Evolutionary conservation across 2,797 vertebrate genomes (phyloP).

Genomic region (Alosa sapidissima): DNA sequence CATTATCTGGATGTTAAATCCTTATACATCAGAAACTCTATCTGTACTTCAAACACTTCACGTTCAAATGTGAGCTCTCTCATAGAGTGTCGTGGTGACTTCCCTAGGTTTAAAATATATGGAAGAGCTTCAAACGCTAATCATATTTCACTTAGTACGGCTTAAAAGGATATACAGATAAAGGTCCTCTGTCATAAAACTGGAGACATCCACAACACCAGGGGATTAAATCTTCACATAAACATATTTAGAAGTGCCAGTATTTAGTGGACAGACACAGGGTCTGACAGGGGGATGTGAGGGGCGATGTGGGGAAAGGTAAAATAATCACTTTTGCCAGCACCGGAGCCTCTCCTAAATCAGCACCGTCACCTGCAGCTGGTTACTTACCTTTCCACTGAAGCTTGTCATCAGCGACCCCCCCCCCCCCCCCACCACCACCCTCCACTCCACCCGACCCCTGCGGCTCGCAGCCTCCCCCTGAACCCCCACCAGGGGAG

Average conservation of each 20-base stretch:
- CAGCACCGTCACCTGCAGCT: conserved; percentile 37
- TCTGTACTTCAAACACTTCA: conserved; percentile 33
- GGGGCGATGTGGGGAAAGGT: neutral
- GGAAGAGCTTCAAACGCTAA: conserved; percentile 4
- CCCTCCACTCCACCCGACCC: neutral
- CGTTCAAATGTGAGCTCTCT: conserved; percentile 5
- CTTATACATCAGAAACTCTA: conserved; percentile 40
- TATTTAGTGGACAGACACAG: conserved; percentile 5
- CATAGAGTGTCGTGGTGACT: conserved; percentile 20
- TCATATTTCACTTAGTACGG: conserved; percentile 16
- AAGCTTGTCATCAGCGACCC: conserved; percentile 38
- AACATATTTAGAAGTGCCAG: conserved; percentile 44
- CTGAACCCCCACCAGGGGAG: too few species aligned
- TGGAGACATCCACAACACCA: conserved; percentile 1
- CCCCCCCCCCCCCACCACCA: neutral
- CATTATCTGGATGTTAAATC: conserved; percentile 41
- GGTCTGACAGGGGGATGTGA: conserved; percentile 4
- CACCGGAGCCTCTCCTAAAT: conserved; percentile 37
- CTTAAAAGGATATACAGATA: neutral
- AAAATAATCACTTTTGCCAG: conserved; percentile 26
- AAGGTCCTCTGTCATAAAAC: neutral
- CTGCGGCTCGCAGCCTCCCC: too few species aligned
- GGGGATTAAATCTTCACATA: conserved; percentile 31
- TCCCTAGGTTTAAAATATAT: conserved; percentile 37
- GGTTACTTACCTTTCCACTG: conserved; percentile 44